Evolutionary conservation across 2,113 vertebrate genomes (phyloP).

Genomic region (Nannobrachium achirus): DNA sequence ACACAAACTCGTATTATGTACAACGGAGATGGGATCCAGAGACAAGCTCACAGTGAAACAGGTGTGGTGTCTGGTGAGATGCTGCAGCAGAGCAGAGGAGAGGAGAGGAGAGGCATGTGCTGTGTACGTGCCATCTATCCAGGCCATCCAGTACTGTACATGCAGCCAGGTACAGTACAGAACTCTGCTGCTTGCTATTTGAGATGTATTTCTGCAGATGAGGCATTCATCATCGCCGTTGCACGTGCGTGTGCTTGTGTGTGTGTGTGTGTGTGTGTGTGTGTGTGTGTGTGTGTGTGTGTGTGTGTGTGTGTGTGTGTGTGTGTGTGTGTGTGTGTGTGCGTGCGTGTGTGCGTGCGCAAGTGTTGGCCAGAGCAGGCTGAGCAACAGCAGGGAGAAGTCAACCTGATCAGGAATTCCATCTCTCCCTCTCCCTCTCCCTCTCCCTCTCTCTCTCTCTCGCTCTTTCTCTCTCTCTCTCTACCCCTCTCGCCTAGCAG

Average conservation of each 20-base stretch:
- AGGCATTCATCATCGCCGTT: constrained; percentile 75
- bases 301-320: background rate
- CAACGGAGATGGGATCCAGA: too few relatives aligned
- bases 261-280: too few relatives aligned
- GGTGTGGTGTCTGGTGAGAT: too few relatives aligned
- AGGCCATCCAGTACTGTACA: too few relatives aligned
- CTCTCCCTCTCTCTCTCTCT: background rate
- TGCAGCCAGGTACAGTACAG: too few relatives aligned
- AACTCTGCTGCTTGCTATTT: constrained; percentile 57
- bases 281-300: background rate
- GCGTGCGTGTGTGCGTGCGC: background rate
- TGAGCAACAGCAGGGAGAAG: constrained; percentile 68
- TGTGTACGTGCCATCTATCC: too few relatives aligned
- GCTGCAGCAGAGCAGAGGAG: too few relatives aligned
- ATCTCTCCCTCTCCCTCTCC: constrained; percentile 31
- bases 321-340: background rate
- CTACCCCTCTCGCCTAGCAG: constrained; percentile 47
- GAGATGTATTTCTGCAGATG: constrained; percentile 75
- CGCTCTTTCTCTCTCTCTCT: background rate
- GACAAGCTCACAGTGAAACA: too few relatives aligned
- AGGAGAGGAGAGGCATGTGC: too few relatives aligned
- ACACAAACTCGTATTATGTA: too few relatives aligned
- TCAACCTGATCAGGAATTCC: constrained; percentile 71
- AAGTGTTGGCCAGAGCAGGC: constrained; percentile 67
- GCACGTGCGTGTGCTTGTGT: background rate